Percentiles rank a stretch among this genome's conserved stretches.
phyloP scores from a whole-genome alignment of 2,888 invertebrate species.

The Clistopyga incitator region DNA sequence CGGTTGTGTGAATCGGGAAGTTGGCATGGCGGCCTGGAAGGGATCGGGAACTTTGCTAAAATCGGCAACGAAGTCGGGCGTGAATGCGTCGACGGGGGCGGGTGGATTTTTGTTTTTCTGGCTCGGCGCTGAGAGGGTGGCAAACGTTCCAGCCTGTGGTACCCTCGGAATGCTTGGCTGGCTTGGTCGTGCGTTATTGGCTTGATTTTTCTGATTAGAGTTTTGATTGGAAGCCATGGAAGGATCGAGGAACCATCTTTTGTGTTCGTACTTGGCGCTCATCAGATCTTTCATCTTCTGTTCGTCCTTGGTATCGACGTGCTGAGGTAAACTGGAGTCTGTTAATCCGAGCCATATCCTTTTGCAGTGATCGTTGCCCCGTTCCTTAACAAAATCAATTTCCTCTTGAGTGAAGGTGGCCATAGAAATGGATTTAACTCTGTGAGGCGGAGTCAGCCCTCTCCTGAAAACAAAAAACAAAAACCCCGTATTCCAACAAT shows the following conservation, averaged over 20 bases:
- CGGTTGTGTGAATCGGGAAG: constrained; percentile 79
- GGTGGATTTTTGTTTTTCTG: constrained; percentile 71
- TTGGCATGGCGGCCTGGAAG: constrained; percentile 77
- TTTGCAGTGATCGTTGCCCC: constrained; percentile 97
- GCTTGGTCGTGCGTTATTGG: constrained; percentile 51
- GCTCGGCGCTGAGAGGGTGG: constrained; percentile 70
- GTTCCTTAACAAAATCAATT: constrained; percentile 94
- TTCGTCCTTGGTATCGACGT: constrained; percentile 91
- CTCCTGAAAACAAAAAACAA: constrained; percentile 88
- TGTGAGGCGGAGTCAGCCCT: constrained; percentile 98
- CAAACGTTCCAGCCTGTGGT: constrained; percentile 75
- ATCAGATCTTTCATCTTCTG: constrained; percentile 96
- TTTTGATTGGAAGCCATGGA: constrained; percentile 75
- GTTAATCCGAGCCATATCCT: constrained; percentile 97
- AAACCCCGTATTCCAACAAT: not conserved
- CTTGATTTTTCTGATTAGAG: constrained; percentile 69
- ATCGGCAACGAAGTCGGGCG: constrained; percentile 82
- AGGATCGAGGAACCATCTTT: constrained; percentile 87
- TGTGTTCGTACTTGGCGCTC: constrained; percentile 97
- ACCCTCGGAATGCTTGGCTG: constrained; percentile 78
- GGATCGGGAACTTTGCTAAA: constrained; percentile 82
- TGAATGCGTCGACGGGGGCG: constrained; percentile 78
- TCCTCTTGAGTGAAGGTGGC: constrained; percentile 98
- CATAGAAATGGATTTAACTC: constrained; percentile 99
- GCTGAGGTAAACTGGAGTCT: constrained; percentile 86